Conservation (phyloP, 2,113 vertebrate genomes). For the Cercocebus atys region DNA sequence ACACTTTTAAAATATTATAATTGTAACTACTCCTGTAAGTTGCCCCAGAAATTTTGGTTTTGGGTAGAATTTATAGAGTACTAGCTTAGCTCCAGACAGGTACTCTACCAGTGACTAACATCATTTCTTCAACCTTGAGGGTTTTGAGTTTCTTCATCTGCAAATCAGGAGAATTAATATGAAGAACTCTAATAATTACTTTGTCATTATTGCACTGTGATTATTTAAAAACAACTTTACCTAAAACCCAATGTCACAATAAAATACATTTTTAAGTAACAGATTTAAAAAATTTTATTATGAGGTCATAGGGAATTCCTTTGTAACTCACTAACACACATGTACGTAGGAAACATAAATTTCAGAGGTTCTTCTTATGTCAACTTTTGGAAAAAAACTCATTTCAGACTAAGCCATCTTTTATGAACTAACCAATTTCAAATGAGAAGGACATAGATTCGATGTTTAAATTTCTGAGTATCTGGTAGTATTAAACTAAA, state of each 20-base stretch:
- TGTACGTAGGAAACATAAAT: not conserved
- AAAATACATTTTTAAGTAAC: not conserved
- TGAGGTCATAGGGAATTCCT: not conserved
- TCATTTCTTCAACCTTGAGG: not conserved
- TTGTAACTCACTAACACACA: not conserved
- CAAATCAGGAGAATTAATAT: not conserved
- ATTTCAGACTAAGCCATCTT: not conserved
- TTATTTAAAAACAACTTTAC: not conserved
- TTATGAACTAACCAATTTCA: not conserved
- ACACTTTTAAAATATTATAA: not conserved
- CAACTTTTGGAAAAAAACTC: not conserved
- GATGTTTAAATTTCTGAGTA: not conserved
- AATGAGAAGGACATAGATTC: not conserved
- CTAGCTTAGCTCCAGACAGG: not conserved
- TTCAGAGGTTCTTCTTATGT: not conserved
- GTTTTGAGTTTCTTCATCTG: not conserved
- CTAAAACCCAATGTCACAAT: not conserved
- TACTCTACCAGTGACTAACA: not conserved
- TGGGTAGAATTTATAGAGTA: not conserved
- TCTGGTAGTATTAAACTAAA: not conserved
- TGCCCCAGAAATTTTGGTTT: not conserved
- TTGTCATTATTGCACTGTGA: not conserved
- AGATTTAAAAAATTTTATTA: not conserved
- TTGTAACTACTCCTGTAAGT: not conserved
- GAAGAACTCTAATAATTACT: not conserved